phyloP scores from a whole-genome alignment of 2,113 vertebrate genomes.

The Seriola rivoliana region DNA sequence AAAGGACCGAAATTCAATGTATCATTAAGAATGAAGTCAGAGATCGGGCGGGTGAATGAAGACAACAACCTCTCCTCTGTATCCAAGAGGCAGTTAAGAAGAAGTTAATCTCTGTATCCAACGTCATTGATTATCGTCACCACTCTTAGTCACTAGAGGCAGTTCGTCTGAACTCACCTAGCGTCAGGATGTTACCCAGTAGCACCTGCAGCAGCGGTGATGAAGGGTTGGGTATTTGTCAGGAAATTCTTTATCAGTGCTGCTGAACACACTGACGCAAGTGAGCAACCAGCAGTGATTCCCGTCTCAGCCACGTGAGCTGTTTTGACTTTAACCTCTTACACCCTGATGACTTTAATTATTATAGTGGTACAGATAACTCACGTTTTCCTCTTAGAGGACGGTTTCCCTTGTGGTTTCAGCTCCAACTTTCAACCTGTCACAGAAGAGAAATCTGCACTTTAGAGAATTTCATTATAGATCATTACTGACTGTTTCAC shows the following conservation, averaged over 20 bases:
- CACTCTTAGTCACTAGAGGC: neutral
- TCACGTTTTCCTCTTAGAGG: neutral
- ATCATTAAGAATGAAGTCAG: neutral
- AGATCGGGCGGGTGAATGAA: neutral
- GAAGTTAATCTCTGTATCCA: neutral
- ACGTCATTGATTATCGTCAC: neutral
- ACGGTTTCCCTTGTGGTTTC: neutral
- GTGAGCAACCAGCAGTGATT: neutral
- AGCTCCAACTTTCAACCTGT: neutral
- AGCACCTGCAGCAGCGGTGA: neutral
- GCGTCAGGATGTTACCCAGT: neutral
- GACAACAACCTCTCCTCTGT: neutral
- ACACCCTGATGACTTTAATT: neutral
- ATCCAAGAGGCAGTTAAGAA: no score
- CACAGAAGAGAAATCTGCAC: neutral
- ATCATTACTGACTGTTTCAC: neutral
- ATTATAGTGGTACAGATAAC: neutral
- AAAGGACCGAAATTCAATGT: neutral
- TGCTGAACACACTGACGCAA: slow-evolving; percentile 24
- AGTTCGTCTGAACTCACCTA: neutral
- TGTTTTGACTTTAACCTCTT: slow-evolving; percentile 3
- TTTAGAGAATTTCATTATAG: no score
- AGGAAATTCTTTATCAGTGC: slow-evolving; percentile 36
- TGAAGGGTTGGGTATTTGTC: neutral
- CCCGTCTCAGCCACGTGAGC: no score